These are phyloP conservation scores for Mus spicilegus DNA, from an alignment of 2,113 vertebrate species.

Conservation along the genomic window DNA sequence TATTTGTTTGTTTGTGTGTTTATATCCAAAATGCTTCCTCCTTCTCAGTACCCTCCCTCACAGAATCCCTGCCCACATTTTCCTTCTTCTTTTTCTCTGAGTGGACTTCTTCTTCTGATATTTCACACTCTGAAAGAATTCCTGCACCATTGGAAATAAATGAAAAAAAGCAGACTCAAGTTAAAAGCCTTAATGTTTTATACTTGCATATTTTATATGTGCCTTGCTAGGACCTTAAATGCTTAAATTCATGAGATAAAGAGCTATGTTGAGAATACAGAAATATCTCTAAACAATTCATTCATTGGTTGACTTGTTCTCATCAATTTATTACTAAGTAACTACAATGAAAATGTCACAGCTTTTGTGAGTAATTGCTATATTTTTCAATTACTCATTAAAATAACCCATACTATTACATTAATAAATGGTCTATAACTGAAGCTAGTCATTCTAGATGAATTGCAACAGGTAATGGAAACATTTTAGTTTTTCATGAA, in stretches of 20 bases:
- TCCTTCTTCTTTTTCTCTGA: neutral
- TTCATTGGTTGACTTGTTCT: neutral
- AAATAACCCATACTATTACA: neutral
- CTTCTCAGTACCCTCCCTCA: too few species aligned
- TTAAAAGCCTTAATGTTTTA: neutral
- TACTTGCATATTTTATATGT: neutral
- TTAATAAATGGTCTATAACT: neutral
- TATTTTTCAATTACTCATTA: conserved; percentile 35
- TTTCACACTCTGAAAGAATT: neutral
- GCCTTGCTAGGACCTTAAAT: neutral
- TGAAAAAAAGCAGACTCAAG: neutral
- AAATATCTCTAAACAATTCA: neutral
- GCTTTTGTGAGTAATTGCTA: conserved; percentile 43
- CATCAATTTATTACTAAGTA: conserved; percentile 16
- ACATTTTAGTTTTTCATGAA: conserved; percentile 22
- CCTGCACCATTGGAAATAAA: neutral
- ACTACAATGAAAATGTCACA: conserved; percentile 2
- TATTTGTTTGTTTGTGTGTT: too few species aligned
- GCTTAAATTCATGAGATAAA: neutral
- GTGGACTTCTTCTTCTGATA: neutral
- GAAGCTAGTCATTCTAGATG: conserved; percentile 18
- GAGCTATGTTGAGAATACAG: neutral
- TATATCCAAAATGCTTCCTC: too few species aligned
- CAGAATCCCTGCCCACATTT: too few species aligned
- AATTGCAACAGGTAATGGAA: conserved; percentile 15